These are phyloP conservation scores for Montipora capricornis DNA, from an alignment of 64 coral and sea anemone genomes.

Conservation along the genomic window DNA sequence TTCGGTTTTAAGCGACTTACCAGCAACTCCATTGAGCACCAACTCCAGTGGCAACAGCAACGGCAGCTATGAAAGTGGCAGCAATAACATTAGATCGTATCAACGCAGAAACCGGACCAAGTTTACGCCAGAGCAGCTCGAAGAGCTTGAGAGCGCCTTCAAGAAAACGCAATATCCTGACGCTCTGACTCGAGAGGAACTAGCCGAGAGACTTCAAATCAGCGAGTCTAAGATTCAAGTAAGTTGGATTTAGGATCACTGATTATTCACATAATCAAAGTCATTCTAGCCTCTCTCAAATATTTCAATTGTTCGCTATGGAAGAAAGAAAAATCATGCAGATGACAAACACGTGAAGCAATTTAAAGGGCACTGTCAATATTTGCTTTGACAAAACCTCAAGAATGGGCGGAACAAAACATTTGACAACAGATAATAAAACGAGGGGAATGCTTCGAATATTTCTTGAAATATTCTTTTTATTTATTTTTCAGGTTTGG, in stretches of 20 bases:
- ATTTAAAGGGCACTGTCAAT: neutral
- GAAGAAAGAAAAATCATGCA: neutral
- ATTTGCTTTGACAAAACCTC: neutral
- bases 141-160: conserved; percentile 88
- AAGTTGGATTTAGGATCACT: neutral
- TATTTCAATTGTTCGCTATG: neutral
- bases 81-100: conserved; percentile 25
- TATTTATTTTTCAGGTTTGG: conserved; percentile 58
- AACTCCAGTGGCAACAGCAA: conserved; percentile 3
- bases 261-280: neutral
- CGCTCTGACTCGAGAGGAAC: conserved; percentile 84
- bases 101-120: conserved; percentile 94
- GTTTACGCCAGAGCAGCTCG: conserved; percentile 87
- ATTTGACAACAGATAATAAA: neutral
- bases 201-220: conserved; percentile 85
- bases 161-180: conserved; percentile 90
- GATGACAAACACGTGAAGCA: neutral
- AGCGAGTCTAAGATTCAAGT: conserved; percentile 98
- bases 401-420: neutral
- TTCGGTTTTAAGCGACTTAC: conserved; percentile 22
- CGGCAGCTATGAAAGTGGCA: neutral
- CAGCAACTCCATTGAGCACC: neutral
- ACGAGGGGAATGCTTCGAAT: too few relatives aligned
- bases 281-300: neutral
- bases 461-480: neutral